Percentiles rank a stretch among this genome's conserved stretches.
Conservation (phyloP, 2,888 invertebrate genomes). For the Pseudococcus viburni region DNA sequence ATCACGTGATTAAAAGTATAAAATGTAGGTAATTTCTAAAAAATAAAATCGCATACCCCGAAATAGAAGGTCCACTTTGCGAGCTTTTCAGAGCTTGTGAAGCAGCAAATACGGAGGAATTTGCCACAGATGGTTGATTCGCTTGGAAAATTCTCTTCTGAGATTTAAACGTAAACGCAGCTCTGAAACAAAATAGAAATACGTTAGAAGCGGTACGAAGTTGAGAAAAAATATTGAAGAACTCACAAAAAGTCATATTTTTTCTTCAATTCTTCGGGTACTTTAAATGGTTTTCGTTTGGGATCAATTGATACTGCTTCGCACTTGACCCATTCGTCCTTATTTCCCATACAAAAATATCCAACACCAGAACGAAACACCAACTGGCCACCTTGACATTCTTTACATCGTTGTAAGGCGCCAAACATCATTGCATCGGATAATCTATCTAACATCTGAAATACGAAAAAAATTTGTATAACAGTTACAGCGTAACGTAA, state of each 20-base stretch:
- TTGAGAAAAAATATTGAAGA: background rate
- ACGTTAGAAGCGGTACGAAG: background rate
- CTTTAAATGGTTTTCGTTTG: constrained; percentile 78
- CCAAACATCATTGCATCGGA: constrained; percentile 94
- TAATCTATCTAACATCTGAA: constrained; percentile 81
- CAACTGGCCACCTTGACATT: constrained; percentile 83
- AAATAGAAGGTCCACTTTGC: constrained; percentile 60
- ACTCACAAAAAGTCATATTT: constrained; percentile 75
- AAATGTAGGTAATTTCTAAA: constrained; percentile 13
- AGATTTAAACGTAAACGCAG: constrained; percentile 76
- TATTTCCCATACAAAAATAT: constrained; percentile 87
- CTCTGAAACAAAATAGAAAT: background rate
- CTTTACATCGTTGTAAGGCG: constrained; percentile 81
- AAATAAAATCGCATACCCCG: constrained; percentile 57
- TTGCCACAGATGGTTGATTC: constrained; percentile 72
- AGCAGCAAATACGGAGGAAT: constrained; percentile 17
- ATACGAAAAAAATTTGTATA: background rate
- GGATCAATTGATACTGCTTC: constrained; percentile 81
- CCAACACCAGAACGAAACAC: constrained; percentile 79
- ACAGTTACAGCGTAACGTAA: background rate
- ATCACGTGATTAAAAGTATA: background rate
- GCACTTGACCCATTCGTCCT: constrained; percentile 94
- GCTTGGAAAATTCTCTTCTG: constrained; percentile 76
- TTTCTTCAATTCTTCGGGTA: constrained; percentile 78
- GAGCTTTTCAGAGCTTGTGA: constrained; percentile 67